Evolutionary conservation across 37 sponge, comb jelly and placozoan species (phyloP), one percentile per base, ranked within the genome.

Genomic region (Spongilla lacustris): DNA sequence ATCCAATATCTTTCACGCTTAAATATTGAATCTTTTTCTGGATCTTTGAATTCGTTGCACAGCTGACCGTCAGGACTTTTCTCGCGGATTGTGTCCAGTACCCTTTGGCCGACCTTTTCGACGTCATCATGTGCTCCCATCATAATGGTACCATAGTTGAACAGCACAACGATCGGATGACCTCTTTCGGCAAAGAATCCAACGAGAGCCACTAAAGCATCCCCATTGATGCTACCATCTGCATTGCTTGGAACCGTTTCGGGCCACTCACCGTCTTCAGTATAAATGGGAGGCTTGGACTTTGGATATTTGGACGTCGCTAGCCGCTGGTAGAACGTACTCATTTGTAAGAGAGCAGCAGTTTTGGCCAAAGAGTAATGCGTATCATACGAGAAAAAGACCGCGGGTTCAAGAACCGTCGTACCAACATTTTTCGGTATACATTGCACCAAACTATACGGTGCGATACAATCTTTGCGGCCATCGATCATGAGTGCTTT

Each of bases 361-460:
- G 85, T 75, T 74, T 84, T 84, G 36, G 29, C 32, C 0, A 14
- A n/a, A n/a, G n/a, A n/a, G n/a, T 76, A 67, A 31, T 84, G 85
- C 37, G 85, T 33, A 0, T 84, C 85, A 27, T 58, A 23, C 21
- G 85, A 76, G 77, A 36, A 84, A 66, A 84, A 84, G 2, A 29
- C 85, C 10, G 75, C 37, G 24, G n/a, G n/a, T n/a, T n/a, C n/a
- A n/a, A n/a, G n/a, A n/a, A n/a, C 2, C 9, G 46, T 10, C 6
- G 41, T 41, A 41, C 6, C 41, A 41, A 41, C 41, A 6, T 41
- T 41, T 41, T 41, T 6, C 41, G 6, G 41, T 6, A 9, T 41
- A 6, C 41, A 41, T 6, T 41, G 41, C 6, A 41, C 41, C 41
- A 41, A 3, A 6, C 41, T 9, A 6, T 41, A 41, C n/a, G n/a